phyloP scores from a whole-genome alignment of 2,113 vertebrate species.

The Myrmophylax atrothorax region DNA sequence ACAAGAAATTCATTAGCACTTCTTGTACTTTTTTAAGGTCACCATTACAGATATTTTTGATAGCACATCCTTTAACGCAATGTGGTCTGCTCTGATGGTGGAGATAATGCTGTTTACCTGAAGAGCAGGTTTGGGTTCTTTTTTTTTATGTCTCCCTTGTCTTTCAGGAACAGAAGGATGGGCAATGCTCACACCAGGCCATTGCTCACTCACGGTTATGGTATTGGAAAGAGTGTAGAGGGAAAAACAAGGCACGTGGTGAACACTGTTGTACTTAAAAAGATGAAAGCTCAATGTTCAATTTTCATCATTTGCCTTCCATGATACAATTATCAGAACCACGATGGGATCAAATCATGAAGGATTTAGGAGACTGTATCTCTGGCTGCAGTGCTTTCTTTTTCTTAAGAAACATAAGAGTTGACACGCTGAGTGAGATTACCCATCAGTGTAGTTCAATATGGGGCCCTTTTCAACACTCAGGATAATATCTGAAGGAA shows the following conservation, averaged over 20 bases:
- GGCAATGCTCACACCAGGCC: not conserved
- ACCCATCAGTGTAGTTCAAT: not conserved
- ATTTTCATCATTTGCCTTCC: not conserved
- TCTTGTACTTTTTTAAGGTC: slow-evolving; percentile 68
- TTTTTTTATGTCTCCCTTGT: not conserved
- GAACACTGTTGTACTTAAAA: not conserved
- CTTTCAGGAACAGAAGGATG: slow-evolving; percentile 37
- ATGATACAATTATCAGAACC: not conserved
- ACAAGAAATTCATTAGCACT: slow-evolving; percentile 68
- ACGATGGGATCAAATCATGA: not conserved
- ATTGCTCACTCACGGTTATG: not conserved
- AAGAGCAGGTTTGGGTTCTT: not conserved
- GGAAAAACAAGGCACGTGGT: not conserved
- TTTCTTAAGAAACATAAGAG: not conserved
- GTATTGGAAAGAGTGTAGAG: not conserved
- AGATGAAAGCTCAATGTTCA: not conserved
- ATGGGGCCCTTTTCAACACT: not conserved
- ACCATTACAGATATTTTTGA: slow-evolving; percentile 70
- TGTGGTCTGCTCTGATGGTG: slow-evolving; percentile 37
- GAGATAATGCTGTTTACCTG: slow-evolving; percentile 61
- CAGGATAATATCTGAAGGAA: not conserved
- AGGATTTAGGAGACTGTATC: not conserved
- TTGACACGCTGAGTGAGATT: not conserved
- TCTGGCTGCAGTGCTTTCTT: not conserved
- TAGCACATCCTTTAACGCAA: slow-evolving; percentile 61